phyloP scores from a whole-genome alignment of 2,113 vertebrate genomes.

The Colossoma macropomum region DNA sequence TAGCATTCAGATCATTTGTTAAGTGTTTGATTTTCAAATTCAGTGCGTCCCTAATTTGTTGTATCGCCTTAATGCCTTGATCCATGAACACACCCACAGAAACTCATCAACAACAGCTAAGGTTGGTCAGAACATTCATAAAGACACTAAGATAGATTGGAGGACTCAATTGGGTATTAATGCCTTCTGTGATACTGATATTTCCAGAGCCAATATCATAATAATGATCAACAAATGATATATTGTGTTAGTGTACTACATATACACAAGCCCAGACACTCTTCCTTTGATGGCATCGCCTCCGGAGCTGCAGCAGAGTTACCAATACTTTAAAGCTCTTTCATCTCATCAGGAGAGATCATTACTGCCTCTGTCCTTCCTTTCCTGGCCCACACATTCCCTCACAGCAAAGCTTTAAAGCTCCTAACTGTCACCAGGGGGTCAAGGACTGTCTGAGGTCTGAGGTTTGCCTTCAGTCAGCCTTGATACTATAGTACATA shows the following conservation, averaged over 20 bases:
- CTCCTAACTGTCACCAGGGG: slow-evolving; percentile 34
- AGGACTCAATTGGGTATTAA: too few relatives aligned
- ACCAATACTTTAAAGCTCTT: slow-evolving; percentile 14
- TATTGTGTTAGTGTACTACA: not conserved
- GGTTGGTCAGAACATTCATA: too few relatives aligned
- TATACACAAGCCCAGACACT: not conserved
- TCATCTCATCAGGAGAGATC: slow-evolving; percentile 50
- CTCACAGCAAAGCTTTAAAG: slow-evolving; percentile 9
- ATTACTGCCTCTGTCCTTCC: slow-evolving; percentile 29
- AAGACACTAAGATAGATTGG: too few relatives aligned
- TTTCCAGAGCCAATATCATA: too few relatives aligned
- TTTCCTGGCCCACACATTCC: slow-evolving; percentile 19
- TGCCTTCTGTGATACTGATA: too few relatives aligned
- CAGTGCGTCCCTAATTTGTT: too few relatives aligned
- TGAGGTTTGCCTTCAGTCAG: slow-evolving; percentile 2
- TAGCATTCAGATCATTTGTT: too few relatives aligned
- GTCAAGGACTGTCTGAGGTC: not conserved
- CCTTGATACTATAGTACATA: not conserved
- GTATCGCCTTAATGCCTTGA: too few relatives aligned
- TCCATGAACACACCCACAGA: too few relatives aligned
- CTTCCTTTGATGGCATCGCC: slow-evolving; percentile 9
- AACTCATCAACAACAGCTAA: too few relatives aligned
- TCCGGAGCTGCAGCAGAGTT: slow-evolving; percentile 1
- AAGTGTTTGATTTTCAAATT: too few relatives aligned
- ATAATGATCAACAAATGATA: not conserved